Evolutionary conservation across 2,888 invertebrate genomes (phyloP).

Genomic region (Crepidodera aurea): DNA sequence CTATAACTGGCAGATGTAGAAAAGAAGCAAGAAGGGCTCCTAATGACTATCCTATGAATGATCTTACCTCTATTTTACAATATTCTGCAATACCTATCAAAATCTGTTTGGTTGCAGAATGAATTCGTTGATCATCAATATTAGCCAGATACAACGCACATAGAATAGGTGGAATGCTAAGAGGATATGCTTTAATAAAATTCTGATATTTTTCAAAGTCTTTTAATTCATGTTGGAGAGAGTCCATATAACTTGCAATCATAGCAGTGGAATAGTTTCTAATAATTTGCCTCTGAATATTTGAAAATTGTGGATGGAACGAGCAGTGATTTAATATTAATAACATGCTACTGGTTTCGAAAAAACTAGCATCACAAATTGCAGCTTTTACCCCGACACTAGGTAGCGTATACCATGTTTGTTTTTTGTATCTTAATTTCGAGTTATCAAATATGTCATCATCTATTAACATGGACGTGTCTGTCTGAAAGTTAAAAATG

Average conservation of each 20-base stretch:
- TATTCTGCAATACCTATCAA: not conserved
- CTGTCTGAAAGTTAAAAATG: slow-evolving; percentile 15
- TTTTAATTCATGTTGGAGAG: not conserved
- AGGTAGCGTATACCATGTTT: slow-evolving; percentile 2
- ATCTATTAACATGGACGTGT: not conserved
- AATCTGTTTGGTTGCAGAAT: not conserved
- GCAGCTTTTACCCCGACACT: not conserved
- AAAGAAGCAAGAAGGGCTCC: too few species aligned
- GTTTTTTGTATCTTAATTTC: not conserved
- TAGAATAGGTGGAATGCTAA: not conserved
- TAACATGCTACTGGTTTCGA: not conserved
- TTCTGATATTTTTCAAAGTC: slow-evolving; percentile 9
- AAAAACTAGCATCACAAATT: slow-evolving; percentile 1
- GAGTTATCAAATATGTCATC: slow-evolving; percentile 8
- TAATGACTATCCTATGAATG: too few species aligned
- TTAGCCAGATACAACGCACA: slow-evolving; percentile 11
- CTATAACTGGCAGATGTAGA: too few species aligned
- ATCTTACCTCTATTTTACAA: slow-evolving; percentile 9
- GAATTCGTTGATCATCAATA: slow-evolving; percentile 2
- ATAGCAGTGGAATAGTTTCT: not conserved
- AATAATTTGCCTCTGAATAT: not conserved
- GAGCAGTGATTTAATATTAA: not conserved
- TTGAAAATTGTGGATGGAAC: not conserved
- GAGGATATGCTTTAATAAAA: not conserved
- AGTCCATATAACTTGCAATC: not conserved